Evolutionary conservation across 2,113 vertebrate species (phyloP).

Genomic region (Cinclus mexicanus): DNA sequence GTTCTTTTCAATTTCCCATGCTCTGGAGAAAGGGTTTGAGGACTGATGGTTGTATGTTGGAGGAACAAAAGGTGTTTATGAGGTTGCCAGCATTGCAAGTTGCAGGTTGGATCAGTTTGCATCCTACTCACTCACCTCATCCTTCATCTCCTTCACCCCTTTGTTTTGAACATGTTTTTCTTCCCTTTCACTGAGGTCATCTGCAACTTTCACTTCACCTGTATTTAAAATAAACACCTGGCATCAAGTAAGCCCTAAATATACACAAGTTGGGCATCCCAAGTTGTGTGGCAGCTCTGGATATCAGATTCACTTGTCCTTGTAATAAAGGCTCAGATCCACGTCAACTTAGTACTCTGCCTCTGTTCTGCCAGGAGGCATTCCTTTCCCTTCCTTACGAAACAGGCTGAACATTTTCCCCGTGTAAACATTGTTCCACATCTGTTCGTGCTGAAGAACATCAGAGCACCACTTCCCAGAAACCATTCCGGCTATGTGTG

Average conservation of each 20-base stretch:
- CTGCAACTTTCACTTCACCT: neutral
- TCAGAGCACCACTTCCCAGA: slow-evolving; percentile 37
- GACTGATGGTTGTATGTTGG: neutral
- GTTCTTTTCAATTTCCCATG: neutral
- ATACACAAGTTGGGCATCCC: neutral
- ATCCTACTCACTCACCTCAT: neutral
- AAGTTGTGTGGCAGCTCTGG: neutral
- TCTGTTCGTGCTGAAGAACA: slow-evolving; percentile 34
- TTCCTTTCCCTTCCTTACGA: slow-evolving; percentile 2
- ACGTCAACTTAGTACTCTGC: neutral
- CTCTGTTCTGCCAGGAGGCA: slow-evolving; percentile 32
- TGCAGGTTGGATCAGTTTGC: neutral
- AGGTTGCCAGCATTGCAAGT: neutral
- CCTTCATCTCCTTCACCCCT: neutral
- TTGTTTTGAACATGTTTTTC: neutral
- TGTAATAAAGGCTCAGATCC: neutral
- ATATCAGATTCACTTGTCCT: neutral
- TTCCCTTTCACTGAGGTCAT: neutral
- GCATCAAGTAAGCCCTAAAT: neutral
- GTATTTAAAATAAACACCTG: slow-evolving; percentile 12
- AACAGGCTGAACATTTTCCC: neutral
- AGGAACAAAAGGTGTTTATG: neutral
- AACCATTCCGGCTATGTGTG: neutral
- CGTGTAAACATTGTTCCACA: slow-evolving; percentile 33
- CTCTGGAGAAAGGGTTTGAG: neutral